Evolutionary conservation across 1,140 invertebrate genomes (phyloP).

Genomic region (Cecropterus lyciades): DNA sequence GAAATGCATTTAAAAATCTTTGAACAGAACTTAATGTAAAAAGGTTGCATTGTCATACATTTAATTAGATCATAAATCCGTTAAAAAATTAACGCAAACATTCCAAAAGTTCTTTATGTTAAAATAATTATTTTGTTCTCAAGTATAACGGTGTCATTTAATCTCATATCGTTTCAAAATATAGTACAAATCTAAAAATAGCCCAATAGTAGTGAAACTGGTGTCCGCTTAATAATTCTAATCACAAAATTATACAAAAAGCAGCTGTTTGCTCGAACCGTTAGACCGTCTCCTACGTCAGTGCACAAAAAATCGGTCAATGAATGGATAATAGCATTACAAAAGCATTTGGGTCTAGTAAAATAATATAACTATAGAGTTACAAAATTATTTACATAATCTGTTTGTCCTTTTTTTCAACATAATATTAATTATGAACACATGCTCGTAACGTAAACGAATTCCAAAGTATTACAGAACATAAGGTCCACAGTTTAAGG

Average conservation of each 20-base stretch:
- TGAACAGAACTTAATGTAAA: too few species aligned
- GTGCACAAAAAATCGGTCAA: slow-evolving; percentile 27
- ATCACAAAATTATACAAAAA: slow-evolving; percentile 23
- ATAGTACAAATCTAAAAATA: slow-evolving; percentile 17
- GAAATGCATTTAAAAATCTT: too few species aligned
- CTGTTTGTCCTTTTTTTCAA: background rate
- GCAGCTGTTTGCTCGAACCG: slow-evolving; percentile 18
- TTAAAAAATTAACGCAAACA: too few species aligned
- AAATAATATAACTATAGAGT: too few species aligned
- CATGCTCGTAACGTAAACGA: slow-evolving; percentile 3
- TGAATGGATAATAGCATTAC: slow-evolving; percentile 19
- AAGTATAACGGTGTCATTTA: too few species aligned
- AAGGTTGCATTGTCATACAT: too few species aligned
- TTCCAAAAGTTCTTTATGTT: too few species aligned
- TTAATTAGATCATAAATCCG: too few species aligned
- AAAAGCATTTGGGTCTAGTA: background rate
- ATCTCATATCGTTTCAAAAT: background rate
- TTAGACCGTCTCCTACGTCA: slow-evolving; percentile 19
- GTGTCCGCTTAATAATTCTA: slow-evolving; percentile 14
- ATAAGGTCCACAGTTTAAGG: slow-evolving; percentile 17
- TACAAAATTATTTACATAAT: too few species aligned
- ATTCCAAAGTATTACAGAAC: slow-evolving; percentile 29
- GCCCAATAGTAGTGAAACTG: slow-evolving; percentile 1
- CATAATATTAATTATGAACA: slow-evolving; percentile 15
- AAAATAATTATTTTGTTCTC: too few species aligned